Conservation (phyloP, 1,140 invertebrate species). For the Drosophila murphyi region DNA sequence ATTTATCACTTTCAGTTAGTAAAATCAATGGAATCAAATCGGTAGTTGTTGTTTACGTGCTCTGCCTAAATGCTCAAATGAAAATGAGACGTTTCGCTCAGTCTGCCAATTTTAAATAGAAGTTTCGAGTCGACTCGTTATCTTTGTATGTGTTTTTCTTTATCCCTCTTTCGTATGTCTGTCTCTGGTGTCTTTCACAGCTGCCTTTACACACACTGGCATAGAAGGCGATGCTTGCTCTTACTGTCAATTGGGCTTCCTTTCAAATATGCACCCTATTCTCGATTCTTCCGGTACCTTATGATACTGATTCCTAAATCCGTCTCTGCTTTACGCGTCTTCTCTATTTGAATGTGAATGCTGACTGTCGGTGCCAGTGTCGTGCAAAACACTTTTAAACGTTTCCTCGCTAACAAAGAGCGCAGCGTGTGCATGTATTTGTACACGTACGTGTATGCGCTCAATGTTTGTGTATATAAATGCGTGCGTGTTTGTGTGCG, state of each 20-base stretch:
- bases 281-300: slow-evolving; percentile 65
- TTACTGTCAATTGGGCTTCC: slow-evolving; percentile 53
- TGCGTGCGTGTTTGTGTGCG: neutral
- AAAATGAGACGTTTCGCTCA: slow-evolving; percentile 71
- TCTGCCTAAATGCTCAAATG: slow-evolving; percentile 73
- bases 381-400: slow-evolving; percentile 80
- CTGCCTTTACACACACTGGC: slow-evolving; percentile 95
- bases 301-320: slow-evolving; percentile 33
- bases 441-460: slow-evolving; percentile 7
- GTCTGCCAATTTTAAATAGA: slow-evolving; percentile 72
- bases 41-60: slow-evolving; percentile 24
- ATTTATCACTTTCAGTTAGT: slow-evolving; percentile 64
- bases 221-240: slow-evolving; percentile 89
- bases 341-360: slow-evolving; percentile 73
- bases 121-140: slow-evolving; percentile 37
- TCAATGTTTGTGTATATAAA: neutral
- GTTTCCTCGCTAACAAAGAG: slow-evolving; percentile 53
- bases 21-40: slow-evolving; percentile 44
- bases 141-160: slow-evolving; percentile 24
- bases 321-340: slow-evolving; percentile 62
- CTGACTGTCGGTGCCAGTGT: slow-evolving; percentile 60
- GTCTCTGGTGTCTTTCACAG: slow-evolving; percentile 58
- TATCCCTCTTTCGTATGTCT: too few species aligned
- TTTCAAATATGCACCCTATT: slow-evolving; percentile 38
- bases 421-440: slow-evolving; percentile 28